Base-by-base conservation (phyloP, 1,140 invertebrate genomes). In the Pogonognathellus flavescens region DNA sequence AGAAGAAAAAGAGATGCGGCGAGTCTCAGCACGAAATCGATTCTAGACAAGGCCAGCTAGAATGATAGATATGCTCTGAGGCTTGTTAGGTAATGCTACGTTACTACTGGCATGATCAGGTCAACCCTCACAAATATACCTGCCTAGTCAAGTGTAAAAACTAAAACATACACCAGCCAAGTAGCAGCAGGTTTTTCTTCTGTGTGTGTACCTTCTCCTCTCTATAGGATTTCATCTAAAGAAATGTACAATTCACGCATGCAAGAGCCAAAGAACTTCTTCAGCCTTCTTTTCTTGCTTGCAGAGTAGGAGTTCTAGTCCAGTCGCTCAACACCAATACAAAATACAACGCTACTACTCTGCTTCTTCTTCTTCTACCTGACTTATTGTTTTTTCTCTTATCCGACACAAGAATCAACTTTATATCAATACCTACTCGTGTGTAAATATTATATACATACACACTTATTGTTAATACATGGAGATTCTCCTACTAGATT, bases 301-400 rank as follows among this genome's bases (percentile, higher is more conserved):
- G 70, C 70, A 76, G 70, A 41, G 31, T 76, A 76, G 70, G 70
- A 76, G 70, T 76, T 76, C 70, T 31, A 76, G 70, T 50, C 53
- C 11, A n/a, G n/a, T 41, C 31, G 31, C 31, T 41, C 31, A 41
- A 41, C 31, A 41, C 31, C 31, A 41, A 41, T 41, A 41, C 31
- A 41, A 41, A 41, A 41, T 41, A 41, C 31, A 41, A 41, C n/a
- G n/a, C 31, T 41, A 41, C 31, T 41, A 41, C 31, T n/a, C n/a
- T n/a, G n/a, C n/a, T n/a, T n/a, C n/a, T n/a, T n/a, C n/a, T n/a
- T n/a, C n/a, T n/a, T n/a, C 2, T 41, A 41, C 31, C 31, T 14
- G 10, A 57, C 53, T 57, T 57, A 57, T 57, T 57, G 53, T 57
- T 57, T 57, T n/a, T 57, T 41, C 53, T 57, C 53, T 57, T 57